These are phyloP conservation scores for Bombus fervidus DNA, from an alignment of 1,140 invertebrate species.

Conservation along the genomic window DNA sequence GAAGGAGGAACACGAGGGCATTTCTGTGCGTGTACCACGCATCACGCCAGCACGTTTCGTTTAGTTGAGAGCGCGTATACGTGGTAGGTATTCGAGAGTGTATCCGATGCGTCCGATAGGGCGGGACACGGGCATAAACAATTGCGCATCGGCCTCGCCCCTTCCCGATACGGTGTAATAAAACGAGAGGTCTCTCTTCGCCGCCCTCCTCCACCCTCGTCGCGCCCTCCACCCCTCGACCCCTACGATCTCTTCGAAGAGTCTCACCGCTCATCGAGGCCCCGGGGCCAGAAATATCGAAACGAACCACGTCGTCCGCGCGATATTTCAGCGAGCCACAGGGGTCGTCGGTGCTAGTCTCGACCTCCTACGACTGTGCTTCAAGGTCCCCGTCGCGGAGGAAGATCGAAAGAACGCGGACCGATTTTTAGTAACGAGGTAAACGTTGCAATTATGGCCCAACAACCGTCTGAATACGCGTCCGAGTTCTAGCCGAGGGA, in stretches of 20 bases:
- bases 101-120: slow-evolving; percentile 80
- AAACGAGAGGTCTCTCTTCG: slow-evolving; percentile 72
- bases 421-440: slow-evolving; percentile 56
- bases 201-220: slow-evolving; percentile 31
- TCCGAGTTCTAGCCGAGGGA: slow-evolving; percentile 16
- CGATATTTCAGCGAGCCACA: slow-evolving; percentile 73
- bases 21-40: slow-evolving; percentile 34
- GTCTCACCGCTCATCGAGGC: slow-evolving; percentile 58
- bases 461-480: slow-evolving; percentile 14
- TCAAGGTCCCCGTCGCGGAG: slow-evolving; percentile 38
- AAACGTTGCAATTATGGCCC: slow-evolving; percentile 61
- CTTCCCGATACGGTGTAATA: slow-evolving; percentile 76
- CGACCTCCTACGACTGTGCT: slow-evolving; percentile 65
- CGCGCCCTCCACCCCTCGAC: slow-evolving; percentile 28
- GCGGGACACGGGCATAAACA: slow-evolving; percentile 81
- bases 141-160: slow-evolving; percentile 80
- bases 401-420: too few relatives aligned
- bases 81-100: slow-evolving; percentile 71
- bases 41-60: slow-evolving; percentile 36
- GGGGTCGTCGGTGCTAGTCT: slow-evolving; percentile 60
- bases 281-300: slow-evolving; percentile 70
- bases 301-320: slow-evolving; percentile 68
- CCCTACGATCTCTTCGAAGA: slow-evolving; percentile 39
- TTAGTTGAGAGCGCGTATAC: slow-evolving; percentile 57
- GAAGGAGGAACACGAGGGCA: slow-evolving; percentile 38